phyloP scores from a whole-genome alignment of 2,113 vertebrate genomes.

The Phrynocephalus versicolor region DNA sequence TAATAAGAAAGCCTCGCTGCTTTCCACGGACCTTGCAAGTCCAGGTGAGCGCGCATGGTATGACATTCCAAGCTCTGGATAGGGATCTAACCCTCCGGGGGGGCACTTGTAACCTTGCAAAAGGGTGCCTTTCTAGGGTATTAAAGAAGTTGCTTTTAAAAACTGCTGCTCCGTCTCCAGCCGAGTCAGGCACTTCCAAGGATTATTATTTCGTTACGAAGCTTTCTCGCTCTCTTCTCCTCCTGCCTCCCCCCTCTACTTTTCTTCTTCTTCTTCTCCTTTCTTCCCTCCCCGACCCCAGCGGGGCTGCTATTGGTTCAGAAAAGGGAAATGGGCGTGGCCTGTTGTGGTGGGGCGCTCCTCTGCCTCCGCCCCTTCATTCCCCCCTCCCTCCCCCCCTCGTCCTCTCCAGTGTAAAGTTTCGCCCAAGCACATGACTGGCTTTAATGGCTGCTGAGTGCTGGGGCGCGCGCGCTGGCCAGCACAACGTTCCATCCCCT shows the following conservation, averaged over 20 bases:
- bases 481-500: background rate
- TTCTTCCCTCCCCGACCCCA: background rate
- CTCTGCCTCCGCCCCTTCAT: background rate
- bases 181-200: constrained; percentile 4
- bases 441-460: constrained; percentile 8
- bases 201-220: background rate
- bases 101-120: no score
- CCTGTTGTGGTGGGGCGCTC: background rate
- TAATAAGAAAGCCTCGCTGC: background rate
- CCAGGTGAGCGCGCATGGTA: background rate
- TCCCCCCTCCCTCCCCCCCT: background rate
- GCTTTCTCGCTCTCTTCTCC: background rate
- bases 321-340: constrained; percentile 9
- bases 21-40: background rate
- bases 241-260: no score
- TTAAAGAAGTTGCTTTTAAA: no score
- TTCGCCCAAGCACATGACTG: constrained; percentile 34
- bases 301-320: background rate
- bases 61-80: no score
- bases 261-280: background rate
- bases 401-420: constrained; percentile 22
- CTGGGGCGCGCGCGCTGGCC: constrained; percentile 1
- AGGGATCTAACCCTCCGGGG: no score
- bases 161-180: background rate
- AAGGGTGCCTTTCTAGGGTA: background rate